Conservation (phyloP, 2,797 vertebrate species). For the Rhinogobio ventralis region DNA sequence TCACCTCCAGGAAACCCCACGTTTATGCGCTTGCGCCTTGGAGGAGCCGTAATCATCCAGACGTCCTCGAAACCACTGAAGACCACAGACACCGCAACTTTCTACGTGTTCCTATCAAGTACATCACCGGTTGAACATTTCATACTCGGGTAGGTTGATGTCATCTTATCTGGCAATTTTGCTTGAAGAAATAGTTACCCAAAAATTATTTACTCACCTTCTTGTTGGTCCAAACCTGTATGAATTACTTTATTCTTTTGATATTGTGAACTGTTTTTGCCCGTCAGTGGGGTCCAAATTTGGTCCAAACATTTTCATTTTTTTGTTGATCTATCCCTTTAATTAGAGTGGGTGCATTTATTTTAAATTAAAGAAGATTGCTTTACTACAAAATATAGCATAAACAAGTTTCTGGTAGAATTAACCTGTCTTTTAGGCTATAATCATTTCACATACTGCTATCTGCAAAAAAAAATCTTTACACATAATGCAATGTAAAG, state of each 20-base stretch:
- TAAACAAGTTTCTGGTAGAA: neutral
- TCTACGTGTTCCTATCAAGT: conserved; percentile 85
- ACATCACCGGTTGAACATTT: conserved; percentile 85
- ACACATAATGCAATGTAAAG: conserved; percentile 43
- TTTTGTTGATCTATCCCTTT: neutral
- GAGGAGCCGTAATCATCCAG: conserved; percentile 83
- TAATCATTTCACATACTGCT: conserved; percentile 30
- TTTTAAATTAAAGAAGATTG: neutral
- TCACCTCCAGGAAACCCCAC: conserved; percentile 76
- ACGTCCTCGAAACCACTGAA: conserved; percentile 83
- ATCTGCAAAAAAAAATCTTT: conserved; percentile 10
- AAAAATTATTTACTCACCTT: neutral
- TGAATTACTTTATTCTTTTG: neutral
- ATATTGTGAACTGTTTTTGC: neutral
- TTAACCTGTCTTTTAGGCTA: neutral
- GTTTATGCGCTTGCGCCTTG: conserved; percentile 85
- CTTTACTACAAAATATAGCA: conserved; percentile 2
- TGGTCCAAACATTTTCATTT: neutral
- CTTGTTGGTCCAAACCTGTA: neutral
- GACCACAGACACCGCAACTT: conserved; percentile 84
- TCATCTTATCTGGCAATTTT: neutral
- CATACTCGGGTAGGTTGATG: conserved; percentile 85
- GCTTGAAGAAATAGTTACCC: neutral
- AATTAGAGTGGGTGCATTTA: neutral
- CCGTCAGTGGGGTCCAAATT: neutral